Conservation (phyloP, 2,113 vertebrate species). For the Spheniscus mendiculus region DNA sequence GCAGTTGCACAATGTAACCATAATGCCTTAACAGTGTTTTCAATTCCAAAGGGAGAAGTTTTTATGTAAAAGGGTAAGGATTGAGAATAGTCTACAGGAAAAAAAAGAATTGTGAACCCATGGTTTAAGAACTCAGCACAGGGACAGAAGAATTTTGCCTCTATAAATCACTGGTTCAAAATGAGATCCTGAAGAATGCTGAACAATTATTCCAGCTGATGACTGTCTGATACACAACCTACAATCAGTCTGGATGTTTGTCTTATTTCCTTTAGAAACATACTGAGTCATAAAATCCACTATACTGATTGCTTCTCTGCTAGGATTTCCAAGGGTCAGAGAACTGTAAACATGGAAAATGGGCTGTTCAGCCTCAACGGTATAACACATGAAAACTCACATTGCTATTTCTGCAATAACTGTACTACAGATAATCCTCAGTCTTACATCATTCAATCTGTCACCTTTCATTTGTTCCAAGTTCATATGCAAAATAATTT, state of each 20-base stretch:
- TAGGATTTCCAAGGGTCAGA: constrained; percentile 2
- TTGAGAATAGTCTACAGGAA: neutral
- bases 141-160: neutral
- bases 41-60: neutral
- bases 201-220: constrained; percentile 14
- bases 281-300: neutral
- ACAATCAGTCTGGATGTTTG: constrained; percentile 3
- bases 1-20: neutral
- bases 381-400: neutral
- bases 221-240: neutral
- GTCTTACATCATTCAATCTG: neutral
- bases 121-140: neutral
- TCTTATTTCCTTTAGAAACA: neutral
- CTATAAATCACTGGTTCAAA: neutral
- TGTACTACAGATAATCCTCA: neutral
- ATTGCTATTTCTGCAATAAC: neutral
- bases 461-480: neutral
- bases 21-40: neutral
- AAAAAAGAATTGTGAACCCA: neutral
- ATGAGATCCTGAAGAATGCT: neutral
- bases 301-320: neutral
- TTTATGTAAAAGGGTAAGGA: neutral
- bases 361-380: neutral
- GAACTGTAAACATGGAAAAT: neutral
- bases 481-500: neutral